Evolutionary conservation across 2,888 invertebrate species (phyloP).

Genomic region (Dione juno): DNA sequence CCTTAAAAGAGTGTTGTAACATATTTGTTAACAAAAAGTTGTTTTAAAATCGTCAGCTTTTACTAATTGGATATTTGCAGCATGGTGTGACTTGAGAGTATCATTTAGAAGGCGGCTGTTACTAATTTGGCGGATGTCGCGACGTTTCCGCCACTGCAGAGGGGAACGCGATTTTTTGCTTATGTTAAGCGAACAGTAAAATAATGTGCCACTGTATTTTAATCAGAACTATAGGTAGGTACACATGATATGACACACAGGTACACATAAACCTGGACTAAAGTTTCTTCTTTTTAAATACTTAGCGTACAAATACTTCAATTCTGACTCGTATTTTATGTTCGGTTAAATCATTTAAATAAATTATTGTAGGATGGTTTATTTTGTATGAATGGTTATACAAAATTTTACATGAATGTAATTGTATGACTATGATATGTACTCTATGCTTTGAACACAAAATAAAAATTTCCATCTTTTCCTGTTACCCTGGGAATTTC

Average conservation of each 20-base stretch:
- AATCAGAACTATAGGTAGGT: constrained; percentile 22
- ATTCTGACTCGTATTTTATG: too few species aligned
- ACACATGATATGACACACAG: background rate
- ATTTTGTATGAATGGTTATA: too few species aligned
- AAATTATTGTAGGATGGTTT: too few species aligned
- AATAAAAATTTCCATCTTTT: too few species aligned
- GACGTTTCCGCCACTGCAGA: constrained; percentile 50
- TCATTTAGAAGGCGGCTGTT: constrained; percentile 49
- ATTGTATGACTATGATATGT: too few species aligned
- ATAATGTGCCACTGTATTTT: constrained; percentile 37
- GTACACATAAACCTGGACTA: too few species aligned
- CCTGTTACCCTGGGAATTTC: too few species aligned
- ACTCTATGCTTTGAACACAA: too few species aligned
- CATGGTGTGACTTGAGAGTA: constrained; percentile 41
- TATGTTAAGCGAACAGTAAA: constrained; percentile 34
- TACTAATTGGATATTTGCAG: constrained; percentile 54
- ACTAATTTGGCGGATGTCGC: constrained; percentile 63
- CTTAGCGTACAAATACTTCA: too few species aligned
- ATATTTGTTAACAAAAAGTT: constrained; percentile 47
- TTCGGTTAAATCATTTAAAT: too few species aligned
- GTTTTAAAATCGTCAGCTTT: constrained; percentile 24
- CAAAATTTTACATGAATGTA: too few species aligned
- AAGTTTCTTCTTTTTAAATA: background rate
- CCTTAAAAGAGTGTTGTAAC: constrained; percentile 45
- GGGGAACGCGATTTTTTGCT: constrained; percentile 45